phyloP scores from a whole-genome alignment of 2,888 invertebrate genomes.

The Steinernema carpocapsae region DNA sequence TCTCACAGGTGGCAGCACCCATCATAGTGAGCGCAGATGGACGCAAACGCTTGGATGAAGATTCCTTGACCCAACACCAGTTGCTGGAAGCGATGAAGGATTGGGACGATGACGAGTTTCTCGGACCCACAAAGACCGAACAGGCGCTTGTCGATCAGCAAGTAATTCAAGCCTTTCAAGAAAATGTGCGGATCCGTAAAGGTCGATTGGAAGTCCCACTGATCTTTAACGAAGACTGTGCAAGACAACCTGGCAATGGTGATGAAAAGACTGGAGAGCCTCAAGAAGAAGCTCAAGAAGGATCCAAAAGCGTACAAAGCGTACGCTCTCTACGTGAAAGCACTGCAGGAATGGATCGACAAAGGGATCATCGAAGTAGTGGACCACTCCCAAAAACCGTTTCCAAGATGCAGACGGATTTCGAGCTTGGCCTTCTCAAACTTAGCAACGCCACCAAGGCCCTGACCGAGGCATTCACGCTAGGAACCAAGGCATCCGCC shows the following conservation, averaged over 20 bases:
- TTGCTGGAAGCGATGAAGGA: too few relatives aligned
- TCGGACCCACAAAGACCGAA: not conserved
- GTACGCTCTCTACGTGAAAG: not conserved
- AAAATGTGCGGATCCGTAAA: not conserved
- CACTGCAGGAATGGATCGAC: not conserved
- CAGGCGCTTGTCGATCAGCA: not conserved
- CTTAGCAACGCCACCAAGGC: too few relatives aligned
- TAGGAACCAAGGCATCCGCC: too few relatives aligned
- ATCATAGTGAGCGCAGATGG: not conserved
- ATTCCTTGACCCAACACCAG: too few relatives aligned
- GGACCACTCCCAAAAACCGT: too few relatives aligned
- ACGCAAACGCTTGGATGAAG: not conserved
- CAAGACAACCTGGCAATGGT: constrained; percentile 12
- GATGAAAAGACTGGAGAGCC: not conserved
- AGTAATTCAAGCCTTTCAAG: not conserved
- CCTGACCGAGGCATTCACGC: too few relatives aligned
- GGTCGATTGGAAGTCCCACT: not conserved
- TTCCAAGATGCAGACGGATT: too few relatives aligned
- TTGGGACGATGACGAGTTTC: not conserved
- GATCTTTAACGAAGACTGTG: constrained; percentile 1
- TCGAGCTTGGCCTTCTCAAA: too few relatives aligned
- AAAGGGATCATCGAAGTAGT: constrained; percentile 11
- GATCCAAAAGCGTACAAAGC: constrained; percentile 28
- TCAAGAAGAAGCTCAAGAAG: constrained; percentile 7
- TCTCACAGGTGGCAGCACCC: too few relatives aligned